Base-by-base conservation (phyloP, 2,888 invertebrate species). In the Physocephala rufipes region DNA sequence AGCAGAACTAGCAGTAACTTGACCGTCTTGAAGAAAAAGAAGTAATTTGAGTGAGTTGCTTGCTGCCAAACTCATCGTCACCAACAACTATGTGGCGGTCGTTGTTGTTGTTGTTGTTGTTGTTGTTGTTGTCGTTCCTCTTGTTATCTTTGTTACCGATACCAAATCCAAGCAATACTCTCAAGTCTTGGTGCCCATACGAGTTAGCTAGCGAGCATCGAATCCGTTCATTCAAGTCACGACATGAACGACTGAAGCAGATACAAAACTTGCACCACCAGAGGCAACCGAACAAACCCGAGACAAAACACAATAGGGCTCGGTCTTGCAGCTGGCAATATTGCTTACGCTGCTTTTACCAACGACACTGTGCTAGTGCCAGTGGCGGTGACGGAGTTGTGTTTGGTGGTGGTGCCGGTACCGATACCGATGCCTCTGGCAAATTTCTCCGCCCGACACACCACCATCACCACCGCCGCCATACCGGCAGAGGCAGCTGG, bases 181-280 rank as follows among this genome's bases (percentile, higher is more conserved):
- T 13, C 28, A 16, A 19, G 24, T 28, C 21, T 21, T 26, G 21
- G 47, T 58, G 30, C 66, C 66, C 13, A 2, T 16, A 9, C 55
- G 24, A 19, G 55, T 16, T 51, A 26, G n/a, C 28, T 36, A 28
- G 12, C 63, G 26, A 53, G 45, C 47, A 55, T 51, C 26, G 62
- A 71, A 62, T 58, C 66, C 72, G 72, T 72, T 72, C 72, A 72
- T 69, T 70, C 69, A 65, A 72, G 72, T 72, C 72, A 72, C 72
- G 72, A 70, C 72, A 70, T 55, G 72, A 24, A 66, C 45, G n/a
- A 24, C 24, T 63, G 69, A 69, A 47, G 72, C 68, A 70, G 19
- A 19, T 58, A 24, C 19, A 19, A 7, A 13, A 59, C 30, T 24
- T 24, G 59, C 59, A 7, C 13, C 28, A 28, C 26, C 58, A 58